These are phyloP conservation scores for Thrips palmi DNA, from an alignment of 1,140 invertebrate genomes.

Conservation along the genomic window DNA sequence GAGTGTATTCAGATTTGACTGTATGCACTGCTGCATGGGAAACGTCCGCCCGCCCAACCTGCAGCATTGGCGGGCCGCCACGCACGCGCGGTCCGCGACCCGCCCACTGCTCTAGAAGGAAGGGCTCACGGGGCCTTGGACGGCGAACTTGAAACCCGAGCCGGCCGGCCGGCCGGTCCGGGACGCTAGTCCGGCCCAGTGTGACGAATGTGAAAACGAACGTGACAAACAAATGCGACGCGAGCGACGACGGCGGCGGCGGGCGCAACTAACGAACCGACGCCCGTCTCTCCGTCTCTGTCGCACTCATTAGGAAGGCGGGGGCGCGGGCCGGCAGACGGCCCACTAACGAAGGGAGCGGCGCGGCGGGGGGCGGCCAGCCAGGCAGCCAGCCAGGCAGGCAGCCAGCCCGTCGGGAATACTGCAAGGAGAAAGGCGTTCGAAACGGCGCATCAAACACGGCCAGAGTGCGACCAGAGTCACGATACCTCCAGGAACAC, in stretches of 20 bases:
- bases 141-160: neutral
- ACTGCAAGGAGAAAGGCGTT: no score
- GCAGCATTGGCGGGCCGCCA: no score
- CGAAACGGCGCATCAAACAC: no score
- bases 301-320: constrained; percentile 11
- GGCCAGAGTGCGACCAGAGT: no score
- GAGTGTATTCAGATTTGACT: no score
- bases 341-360: constrained; percentile 17
- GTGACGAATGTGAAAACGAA: constrained; percentile 9
- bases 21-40: no score
- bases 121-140: no score
- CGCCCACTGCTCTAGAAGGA: no score
- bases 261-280: constrained; percentile 16
- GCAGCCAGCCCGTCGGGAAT: no score
- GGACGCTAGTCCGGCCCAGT: constrained; percentile 22
- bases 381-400: constrained; percentile 15
- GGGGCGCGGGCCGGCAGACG: constrained; percentile 23
- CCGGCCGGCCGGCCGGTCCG: neutral
- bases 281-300: constrained; percentile 9
- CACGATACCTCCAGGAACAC: no score
- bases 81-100: no score
- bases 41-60: no score
- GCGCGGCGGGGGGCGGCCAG: constrained; percentile 12
- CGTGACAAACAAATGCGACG: constrained; percentile 2
- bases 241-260: constrained; percentile 1